A percentile compares a stretch with the other conserved stretches of the same genome.
phyloP scores from a whole-genome alignment of 2,797 vertebrate genomes.

The Tarsius wallacei region DNA sequence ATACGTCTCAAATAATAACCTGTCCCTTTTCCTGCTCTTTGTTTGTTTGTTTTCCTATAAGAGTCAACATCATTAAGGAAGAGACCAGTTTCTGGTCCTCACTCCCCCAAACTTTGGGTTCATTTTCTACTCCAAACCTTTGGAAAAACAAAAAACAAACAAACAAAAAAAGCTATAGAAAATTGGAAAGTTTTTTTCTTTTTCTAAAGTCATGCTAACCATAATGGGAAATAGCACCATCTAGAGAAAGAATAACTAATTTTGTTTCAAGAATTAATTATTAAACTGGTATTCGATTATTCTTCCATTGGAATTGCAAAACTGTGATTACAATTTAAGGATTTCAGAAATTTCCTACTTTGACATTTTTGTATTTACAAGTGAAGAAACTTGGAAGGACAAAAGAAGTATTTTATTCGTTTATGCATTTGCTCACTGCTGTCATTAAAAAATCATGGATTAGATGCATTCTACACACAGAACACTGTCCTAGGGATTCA shows the following conservation, averaged over 20 bases:
- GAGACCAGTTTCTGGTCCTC: neutral
- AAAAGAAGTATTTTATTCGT: neutral
- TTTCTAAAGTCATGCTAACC: too few species aligned
- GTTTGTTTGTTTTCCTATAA: neutral
- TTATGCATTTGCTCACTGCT: neutral
- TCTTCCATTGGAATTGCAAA: neutral
- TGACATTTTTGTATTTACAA: slow-evolving; percentile 24
- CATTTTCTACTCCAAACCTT: neutral
- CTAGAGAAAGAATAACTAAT: neutral
- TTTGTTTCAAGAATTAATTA: neutral
- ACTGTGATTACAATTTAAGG: neutral
- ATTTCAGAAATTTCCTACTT: neutral
- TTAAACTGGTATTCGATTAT: neutral
- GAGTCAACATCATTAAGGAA: neutral
- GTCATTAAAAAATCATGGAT: neutral
- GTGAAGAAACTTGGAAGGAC: neutral
- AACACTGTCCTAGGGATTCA: neutral
- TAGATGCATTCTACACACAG: neutral
- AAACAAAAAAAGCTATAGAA: neutral
- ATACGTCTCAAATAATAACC: neutral
- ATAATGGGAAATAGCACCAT: neutral
- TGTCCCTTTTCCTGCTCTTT: neutral
- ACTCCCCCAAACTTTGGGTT: neutral
- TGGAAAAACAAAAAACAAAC: neutral
- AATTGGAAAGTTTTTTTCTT: neutral